Conservation (phyloP, 2,888 invertebrate genomes). For the Silvanus unidentatus region DNA sequence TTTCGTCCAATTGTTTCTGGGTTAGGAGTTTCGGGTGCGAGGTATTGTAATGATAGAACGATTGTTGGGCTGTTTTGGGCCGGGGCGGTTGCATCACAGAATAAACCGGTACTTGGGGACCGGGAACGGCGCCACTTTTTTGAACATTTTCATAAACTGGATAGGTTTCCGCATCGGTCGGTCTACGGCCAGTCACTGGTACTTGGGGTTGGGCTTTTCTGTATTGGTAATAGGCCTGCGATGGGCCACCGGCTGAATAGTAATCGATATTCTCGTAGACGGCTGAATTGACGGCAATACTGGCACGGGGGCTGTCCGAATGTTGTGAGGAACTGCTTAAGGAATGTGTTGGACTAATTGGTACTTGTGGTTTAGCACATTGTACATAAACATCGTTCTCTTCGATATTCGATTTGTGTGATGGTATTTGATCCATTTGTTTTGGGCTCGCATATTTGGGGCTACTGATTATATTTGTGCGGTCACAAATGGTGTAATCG, state of each 20-base stretch:
- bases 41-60: slow-evolving; percentile 17
- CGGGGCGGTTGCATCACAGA: slow-evolving; percentile 36
- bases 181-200: slow-evolving; percentile 52
- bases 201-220: slow-evolving; percentile 80
- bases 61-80: slow-evolving; percentile 24
- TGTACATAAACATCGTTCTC: slow-evolving; percentile 46
- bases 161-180: slow-evolving; percentile 46
- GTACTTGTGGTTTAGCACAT: slow-evolving; percentile 43
- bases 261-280: slow-evolving; percentile 82
- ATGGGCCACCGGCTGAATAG: slow-evolving; percentile 54
- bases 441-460: slow-evolving; percentile 75
- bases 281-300: slow-evolving; percentile 44
- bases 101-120: slow-evolving; percentile 44
- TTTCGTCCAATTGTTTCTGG: slow-evolving; percentile 56
- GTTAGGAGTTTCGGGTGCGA: slow-evolving; percentile 30
- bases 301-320: slow-evolving; percentile 46
- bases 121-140: slow-evolving; percentile 38
- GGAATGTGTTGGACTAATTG: slow-evolving; percentile 55
- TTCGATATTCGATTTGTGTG: slow-evolving; percentile 35
- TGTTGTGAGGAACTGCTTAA: slow-evolving; percentile 57
- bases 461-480: slow-evolving; percentile 69
- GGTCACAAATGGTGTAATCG: slow-evolving; percentile 59
- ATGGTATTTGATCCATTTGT: slow-evolving; percentile 59
- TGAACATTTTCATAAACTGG: slow-evolving; percentile 51
- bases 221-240: slow-evolving; percentile 56